These are phyloP conservation scores for Papilio glaucus DNA, from an alignment of 1,140 invertebrate species.

Conservation along the genomic window DNA sequence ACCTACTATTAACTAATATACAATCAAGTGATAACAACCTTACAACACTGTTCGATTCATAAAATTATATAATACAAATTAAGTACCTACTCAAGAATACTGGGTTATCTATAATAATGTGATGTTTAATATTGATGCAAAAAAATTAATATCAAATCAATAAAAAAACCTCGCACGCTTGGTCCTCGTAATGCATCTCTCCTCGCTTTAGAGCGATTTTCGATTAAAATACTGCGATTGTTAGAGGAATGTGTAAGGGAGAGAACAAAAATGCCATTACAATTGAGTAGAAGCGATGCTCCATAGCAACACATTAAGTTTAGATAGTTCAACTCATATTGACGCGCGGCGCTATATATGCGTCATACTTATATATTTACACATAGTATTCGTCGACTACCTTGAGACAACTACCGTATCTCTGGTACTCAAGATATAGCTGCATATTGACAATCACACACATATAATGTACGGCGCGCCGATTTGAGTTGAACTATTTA, in stretches of 20 bases:
- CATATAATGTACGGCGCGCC: background rate
- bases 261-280: conserved; percentile 49
- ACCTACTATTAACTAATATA: conserved; percentile 15
- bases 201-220: conserved; percentile 40
- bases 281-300: conserved; percentile 40
- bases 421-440: too few species aligned
- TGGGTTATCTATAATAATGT: conserved; percentile 38
- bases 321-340: background rate
- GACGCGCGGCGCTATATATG: background rate
- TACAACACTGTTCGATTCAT: conserved; percentile 24
- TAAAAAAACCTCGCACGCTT: conserved; percentile 44
- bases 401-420: too few species aligned
- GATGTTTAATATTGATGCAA: conserved; percentile 25
- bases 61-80: conserved; percentile 27
- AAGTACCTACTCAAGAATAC: conserved; percentile 37
- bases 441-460: background rate
- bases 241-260: conserved; percentile 62
- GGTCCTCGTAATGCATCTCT: conserved; percentile 56
- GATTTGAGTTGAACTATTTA: conserved; percentile 31
- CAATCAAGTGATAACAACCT: conserved; percentile 33
- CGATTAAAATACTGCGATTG: conserved; percentile 47
- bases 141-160: conserved; percentile 32
- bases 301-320: background rate
- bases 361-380: too few species aligned
- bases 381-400: too few species aligned